Evolutionary conservation across 2,113 vertebrate genomes (phyloP).

Genomic region (Phrynocephalus versicolor): DNA sequence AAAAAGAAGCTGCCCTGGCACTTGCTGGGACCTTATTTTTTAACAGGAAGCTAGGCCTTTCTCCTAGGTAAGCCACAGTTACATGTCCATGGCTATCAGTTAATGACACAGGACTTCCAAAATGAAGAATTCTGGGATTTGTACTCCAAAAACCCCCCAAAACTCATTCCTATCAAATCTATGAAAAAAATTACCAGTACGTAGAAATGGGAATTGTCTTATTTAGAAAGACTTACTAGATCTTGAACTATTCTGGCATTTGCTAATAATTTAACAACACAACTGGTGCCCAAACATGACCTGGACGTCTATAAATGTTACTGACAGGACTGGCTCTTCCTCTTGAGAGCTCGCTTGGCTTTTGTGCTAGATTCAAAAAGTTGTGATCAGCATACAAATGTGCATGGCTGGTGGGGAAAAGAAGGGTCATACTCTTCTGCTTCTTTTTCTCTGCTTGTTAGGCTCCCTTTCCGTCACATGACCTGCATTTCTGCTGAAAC

Average conservation of each 20-base stretch:
- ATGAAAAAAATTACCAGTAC: no score
- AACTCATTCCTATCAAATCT: no score
- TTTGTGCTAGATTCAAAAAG: neutral
- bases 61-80: no score
- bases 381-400: neutral
- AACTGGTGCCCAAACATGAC: neutral
- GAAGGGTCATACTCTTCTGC: neutral
- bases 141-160: no score
- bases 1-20: no score
- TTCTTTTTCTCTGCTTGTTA: neutral
- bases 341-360: neutral
- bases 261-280: neutral
- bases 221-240: neutral
- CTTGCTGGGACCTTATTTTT: no score
- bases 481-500: no score
- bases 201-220: neutral
- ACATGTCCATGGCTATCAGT: no score
- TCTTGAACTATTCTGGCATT: neutral
- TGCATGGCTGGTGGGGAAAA: neutral
- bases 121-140: no score
- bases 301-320: neutral
- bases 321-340: neutral
- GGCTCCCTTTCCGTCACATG: no score
- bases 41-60: no score
- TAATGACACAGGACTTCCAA: no score